Evolutionary conservation across 2,888 invertebrate species (phyloP), one percentile per base, ranked within the genome.

Genomic region (Lasioglossum vierecki): DNA sequence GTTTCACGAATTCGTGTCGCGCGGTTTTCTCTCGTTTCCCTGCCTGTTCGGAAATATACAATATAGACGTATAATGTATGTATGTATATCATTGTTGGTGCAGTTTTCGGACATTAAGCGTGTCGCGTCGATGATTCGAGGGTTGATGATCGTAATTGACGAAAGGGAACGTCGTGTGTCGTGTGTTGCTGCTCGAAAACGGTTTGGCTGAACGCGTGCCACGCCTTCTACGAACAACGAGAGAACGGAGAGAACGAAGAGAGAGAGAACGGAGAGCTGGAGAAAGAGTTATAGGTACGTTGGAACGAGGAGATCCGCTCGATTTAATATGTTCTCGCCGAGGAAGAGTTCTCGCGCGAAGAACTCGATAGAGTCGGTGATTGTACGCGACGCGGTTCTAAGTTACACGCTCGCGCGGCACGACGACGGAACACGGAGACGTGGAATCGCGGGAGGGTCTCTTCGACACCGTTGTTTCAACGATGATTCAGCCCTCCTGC

Each of bases 101-200:
- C 35, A 60, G 57, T 30, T 53, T 79, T 79, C 22, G n/a, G 39
- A 8, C 63, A 76, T 75, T 44, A 73, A 74, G 73, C 72, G 30
- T 53, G 53, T 53, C 18, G n/a, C 35, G 68, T 80, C 70, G 11
- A 70, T 84, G 68, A 68, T 68, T 68, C 39, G 35, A 41, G 68
- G 11, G 68, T 68, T 1, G 68, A 15, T 11, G 68, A 83, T 89
- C 83, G 82, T 92, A 91, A 92, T 91, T 91, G 90, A 91, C 92
- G 86, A 90, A 91, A 88, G 88, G 90, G 91, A 87, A 85, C 44
- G 13, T 44, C 5, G 35, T 26, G 26, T 41, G n/a, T 44, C 44
- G 44, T n/a, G 41, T 71, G 41, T 71, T 4, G n/a, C 44, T 44
- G 71, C 35, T 44, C 71, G 71, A n/a, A 15, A 68, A 44, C 53